Conservation (phyloP, 1,140 invertebrate genomes). For the Bombus confusus region DNA sequence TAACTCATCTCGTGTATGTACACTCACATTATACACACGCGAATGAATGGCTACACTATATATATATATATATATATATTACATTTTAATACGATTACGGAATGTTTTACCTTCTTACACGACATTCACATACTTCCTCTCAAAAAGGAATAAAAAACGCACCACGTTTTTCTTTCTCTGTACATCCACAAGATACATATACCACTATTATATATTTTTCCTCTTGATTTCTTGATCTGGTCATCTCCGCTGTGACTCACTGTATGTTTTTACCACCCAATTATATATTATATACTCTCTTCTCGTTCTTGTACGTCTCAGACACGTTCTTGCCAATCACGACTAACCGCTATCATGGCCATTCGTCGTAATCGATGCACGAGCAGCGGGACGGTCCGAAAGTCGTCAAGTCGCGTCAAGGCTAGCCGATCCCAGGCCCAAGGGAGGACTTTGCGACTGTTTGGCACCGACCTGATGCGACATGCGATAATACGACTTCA, state of each 20-base stretch:
- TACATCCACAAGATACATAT: slow-evolving; percentile 33
- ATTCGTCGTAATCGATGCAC: slow-evolving; percentile 71
- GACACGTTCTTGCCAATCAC: slow-evolving; percentile 71
- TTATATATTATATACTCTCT: slow-evolving; percentile 58
- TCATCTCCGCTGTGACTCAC: slow-evolving; percentile 57
- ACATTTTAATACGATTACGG: slow-evolving; percentile 57
- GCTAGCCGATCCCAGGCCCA: slow-evolving; percentile 64
- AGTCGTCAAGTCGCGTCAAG: slow-evolving; percentile 71
- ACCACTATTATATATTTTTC: slow-evolving; percentile 30
- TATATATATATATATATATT: slow-evolving; percentile 16
- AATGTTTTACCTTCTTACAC: slow-evolving; percentile 42
- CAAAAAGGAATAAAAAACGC: slow-evolving; percentile 10
- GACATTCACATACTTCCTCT: slow-evolving; percentile 4
- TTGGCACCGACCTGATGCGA: slow-evolving; percentile 71
- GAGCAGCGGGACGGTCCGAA: slow-evolving; percentile 71
- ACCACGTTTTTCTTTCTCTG: slow-evolving; percentile 21
- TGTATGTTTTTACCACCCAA: slow-evolving; percentile 62
- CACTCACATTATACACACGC: slow-evolving; percentile 19
- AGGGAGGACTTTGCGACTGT: slow-evolving; percentile 72
- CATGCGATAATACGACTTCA: slow-evolving; percentile 69
- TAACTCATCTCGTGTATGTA: slow-evolving; percentile 11
- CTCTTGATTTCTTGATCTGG: slow-evolving; percentile 38
- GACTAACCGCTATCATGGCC: slow-evolving; percentile 70
- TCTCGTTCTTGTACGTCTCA: slow-evolving; percentile 71
- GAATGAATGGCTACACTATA: slow-evolving; percentile 35